A percentile compares a stretch with the other conserved stretches of the same genome.
Conservation (phyloP, 2,113 vertebrate genomes). For the Callionymus lyra region DNA sequence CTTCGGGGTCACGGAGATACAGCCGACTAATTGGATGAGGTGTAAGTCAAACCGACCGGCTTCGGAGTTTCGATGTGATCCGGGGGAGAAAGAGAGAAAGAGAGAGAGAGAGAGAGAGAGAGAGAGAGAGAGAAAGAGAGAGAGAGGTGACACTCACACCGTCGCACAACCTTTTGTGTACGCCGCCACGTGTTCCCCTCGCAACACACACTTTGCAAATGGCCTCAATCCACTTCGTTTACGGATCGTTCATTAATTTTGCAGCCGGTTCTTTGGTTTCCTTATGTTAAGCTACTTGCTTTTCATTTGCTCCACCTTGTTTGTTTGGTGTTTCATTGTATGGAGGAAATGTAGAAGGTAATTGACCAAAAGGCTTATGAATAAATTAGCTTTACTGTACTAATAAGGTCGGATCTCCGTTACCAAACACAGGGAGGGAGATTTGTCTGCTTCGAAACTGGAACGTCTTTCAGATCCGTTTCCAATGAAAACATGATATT, state of each 20-base stretch:
- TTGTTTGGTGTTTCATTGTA: constrained; percentile 41
- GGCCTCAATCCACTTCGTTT: constrained; percentile 34
- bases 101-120: constrained; percentile 7
- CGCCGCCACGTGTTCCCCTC: constrained; percentile 36
- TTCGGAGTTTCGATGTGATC: constrained; percentile 80
- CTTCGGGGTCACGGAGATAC: constrained; percentile 76
- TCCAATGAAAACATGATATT: too few relatives aligned
- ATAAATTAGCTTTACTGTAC: too few relatives aligned
- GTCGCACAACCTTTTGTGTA: constrained; percentile 23
- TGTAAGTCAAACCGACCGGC: constrained; percentile 84
- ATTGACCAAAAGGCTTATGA: constrained; percentile 11
- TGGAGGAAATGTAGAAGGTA: constrained; percentile 27
- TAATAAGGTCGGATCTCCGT: too few relatives aligned
- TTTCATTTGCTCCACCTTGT: constrained; percentile 40
- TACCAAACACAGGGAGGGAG: too few relatives aligned
- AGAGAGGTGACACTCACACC: constrained; percentile 24
- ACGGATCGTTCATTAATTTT: constrained; percentile 77
- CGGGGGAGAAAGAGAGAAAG: constrained; percentile 13
- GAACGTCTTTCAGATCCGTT: too few relatives aligned
- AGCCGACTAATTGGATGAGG: constrained; percentile 88
- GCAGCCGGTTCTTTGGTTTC: constrained; percentile 72
- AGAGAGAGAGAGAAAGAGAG: constrained; percentile 6
- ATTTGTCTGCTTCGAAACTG: too few relatives aligned
- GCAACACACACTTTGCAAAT: constrained; percentile 21
- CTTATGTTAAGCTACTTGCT: constrained; percentile 51